Conservation (phyloP, 1,140 invertebrate species). For the Cylas formicarius region DNA sequence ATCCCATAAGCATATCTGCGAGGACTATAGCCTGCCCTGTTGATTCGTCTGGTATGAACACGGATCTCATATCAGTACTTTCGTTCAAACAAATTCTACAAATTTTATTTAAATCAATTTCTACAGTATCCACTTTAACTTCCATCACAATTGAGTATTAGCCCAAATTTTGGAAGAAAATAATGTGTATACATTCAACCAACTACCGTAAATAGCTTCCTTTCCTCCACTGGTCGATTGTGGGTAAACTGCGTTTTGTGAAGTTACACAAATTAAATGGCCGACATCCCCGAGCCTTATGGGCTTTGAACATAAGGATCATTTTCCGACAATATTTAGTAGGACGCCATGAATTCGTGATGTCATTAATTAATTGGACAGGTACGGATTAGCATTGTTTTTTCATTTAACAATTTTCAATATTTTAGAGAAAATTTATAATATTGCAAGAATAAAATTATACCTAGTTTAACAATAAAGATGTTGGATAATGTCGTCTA, state of each 20-base stretch:
- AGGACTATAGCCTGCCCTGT: constrained; percentile 35
- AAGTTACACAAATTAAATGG: constrained; percentile 18
- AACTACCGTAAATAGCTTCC: constrained; percentile 32
- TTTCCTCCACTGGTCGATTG: constrained; percentile 42
- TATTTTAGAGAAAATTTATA: too few relatives aligned
- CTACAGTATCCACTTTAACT: constrained; percentile 29
- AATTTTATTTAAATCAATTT: constrained; percentile 41
- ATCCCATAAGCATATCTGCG: constrained; percentile 41
- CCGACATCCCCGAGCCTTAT: constrained; percentile 5
- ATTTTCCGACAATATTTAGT: constrained; percentile 18
- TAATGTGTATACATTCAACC: too few relatives aligned
- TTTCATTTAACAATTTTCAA: too few relatives aligned
- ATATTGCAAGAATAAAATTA: too few relatives aligned
- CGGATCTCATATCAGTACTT: constrained; percentile 41
- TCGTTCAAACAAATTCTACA: constrained; percentile 42
- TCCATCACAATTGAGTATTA: constrained; percentile 35
- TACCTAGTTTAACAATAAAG: too few relatives aligned
- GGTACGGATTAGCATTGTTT: too few relatives aligned
- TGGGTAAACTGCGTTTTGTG: constrained; percentile 20
- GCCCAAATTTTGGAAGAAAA: constrained; percentile 19
- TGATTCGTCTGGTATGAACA: constrained; percentile 37
- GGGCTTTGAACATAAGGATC: constrained; percentile 5
- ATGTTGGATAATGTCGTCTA: too few relatives aligned
- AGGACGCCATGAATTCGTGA: too few relatives aligned
- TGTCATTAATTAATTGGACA: too few relatives aligned